These are phyloP conservation scores for Galeopterus variegatus DNA, from an alignment of 2,113 vertebrate genomes.

Conservation along the genomic window DNA sequence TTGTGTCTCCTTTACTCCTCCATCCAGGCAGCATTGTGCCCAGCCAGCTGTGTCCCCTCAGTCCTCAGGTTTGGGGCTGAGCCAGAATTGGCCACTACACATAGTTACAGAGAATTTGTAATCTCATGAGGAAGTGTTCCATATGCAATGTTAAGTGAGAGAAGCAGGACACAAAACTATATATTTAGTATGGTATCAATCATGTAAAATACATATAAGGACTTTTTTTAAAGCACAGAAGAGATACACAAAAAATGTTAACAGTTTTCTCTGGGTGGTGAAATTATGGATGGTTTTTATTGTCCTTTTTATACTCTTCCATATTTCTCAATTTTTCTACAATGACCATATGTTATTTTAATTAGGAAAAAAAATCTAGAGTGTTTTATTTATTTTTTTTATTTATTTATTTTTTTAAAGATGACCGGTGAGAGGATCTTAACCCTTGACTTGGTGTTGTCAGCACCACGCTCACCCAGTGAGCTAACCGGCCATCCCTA, in stretches of 20 bases:
- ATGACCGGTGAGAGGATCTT: too few relatives aligned
- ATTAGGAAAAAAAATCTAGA: neutral
- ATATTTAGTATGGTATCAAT: neutral
- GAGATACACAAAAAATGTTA: neutral
- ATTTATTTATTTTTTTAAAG: too few relatives aligned
- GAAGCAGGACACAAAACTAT: neutral
- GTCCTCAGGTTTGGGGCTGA: neutral
- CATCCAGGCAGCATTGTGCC: neutral
- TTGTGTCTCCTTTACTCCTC: neutral
- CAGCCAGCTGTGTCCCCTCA: neutral
- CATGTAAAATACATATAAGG: neutral
- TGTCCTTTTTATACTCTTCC: neutral
- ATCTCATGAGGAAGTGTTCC: neutral
- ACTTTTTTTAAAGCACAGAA: neutral
- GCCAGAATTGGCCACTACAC: neutral
- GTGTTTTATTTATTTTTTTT: too few relatives aligned
- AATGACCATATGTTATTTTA: neutral
- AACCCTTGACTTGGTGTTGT: too few relatives aligned
- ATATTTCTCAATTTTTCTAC: conserved; percentile 35
- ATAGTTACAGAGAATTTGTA: neutral
- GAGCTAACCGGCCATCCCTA: too few relatives aligned
- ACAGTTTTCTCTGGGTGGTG: neutral
- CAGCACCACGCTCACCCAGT: too few relatives aligned
- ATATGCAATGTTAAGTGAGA: neutral
- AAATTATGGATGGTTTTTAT: neutral